Evolutionary conservation across 92 coral and sea anemone genomes (phyloP).

Genomic region (Phenganax subtilis): DNA sequence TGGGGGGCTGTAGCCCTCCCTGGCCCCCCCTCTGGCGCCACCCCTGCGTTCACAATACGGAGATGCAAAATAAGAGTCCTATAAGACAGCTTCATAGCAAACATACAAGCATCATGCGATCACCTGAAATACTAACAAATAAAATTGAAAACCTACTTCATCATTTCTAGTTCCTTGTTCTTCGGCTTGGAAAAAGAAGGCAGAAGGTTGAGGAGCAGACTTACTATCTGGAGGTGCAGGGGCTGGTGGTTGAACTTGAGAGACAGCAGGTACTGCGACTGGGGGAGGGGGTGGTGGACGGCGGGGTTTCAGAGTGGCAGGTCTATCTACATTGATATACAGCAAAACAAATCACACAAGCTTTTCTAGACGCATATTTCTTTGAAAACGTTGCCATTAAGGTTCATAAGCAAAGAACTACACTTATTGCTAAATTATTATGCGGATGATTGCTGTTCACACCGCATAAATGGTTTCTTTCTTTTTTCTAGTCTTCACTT

Average conservation of each 20-base stretch:
- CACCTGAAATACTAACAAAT: no score
- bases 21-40: no score
- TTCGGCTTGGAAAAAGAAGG: not conserved
- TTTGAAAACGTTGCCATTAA: not conserved
- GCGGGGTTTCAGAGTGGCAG: not conserved
- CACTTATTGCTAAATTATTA: not conserved
- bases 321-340: not conserved
- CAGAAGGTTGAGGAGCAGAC: not conserved
- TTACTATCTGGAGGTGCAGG: not conserved
- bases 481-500: no score
- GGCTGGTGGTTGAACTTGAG: not conserved
- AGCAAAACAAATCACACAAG: no score
- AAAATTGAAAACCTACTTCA: no score
- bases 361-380: no score
- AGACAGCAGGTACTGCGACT: not conserved
- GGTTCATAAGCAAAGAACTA: not conserved
- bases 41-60: no score
- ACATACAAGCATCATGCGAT: no score
- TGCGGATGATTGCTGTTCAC: not conserved
- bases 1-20: no score
- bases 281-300: constrained; percentile 18
- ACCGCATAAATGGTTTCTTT: not conserved
- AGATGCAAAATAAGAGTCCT: no score
- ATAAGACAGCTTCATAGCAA: no score
- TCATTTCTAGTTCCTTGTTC: no score